Evolutionary conservation across 2,888 invertebrate genomes (phyloP).

Genomic region (Apotomis turbidana): DNA sequence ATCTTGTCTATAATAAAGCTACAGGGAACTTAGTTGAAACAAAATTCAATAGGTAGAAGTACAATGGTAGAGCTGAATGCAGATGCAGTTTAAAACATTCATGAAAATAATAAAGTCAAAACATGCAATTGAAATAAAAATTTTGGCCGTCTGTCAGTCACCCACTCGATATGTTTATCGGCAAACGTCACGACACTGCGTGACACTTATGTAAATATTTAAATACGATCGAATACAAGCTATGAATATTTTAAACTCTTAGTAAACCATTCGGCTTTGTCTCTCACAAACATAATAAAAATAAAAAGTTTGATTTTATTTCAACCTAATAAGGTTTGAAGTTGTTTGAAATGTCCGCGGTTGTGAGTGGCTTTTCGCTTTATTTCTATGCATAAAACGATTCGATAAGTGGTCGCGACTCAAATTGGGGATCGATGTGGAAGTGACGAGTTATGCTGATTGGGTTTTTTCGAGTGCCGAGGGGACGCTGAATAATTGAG

Average conservation of each 20-base stretch:
- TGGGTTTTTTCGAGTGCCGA: constrained; percentile 80
- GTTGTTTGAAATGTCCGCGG: constrained; percentile 53
- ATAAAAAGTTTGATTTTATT: constrained; percentile 61
- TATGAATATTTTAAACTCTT: constrained; percentile 85
- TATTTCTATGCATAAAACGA: constrained; percentile 79
- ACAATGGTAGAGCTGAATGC: too few relatives aligned
- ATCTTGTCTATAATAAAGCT: too few relatives aligned
- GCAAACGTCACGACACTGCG: constrained; percentile 80
- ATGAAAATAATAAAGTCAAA: constrained; percentile 2
- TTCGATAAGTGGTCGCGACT: constrained; percentile 73
- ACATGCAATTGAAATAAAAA: constrained; percentile 39
- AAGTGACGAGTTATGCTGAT: constrained; percentile 83
- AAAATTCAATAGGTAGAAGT: too few relatives aligned
- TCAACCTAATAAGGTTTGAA: constrained; percentile 62
- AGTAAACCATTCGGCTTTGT: constrained; percentile 80
- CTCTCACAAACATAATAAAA: constrained; percentile 67
- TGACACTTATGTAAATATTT: constrained; percentile 85
- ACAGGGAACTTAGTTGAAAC: too few relatives aligned
- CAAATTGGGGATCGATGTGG: constrained; percentile 81
- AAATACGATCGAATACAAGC: constrained; percentile 85
- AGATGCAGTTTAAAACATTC: not conserved
- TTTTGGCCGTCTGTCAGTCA: constrained; percentile 52
- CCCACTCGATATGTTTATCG: constrained; percentile 81
- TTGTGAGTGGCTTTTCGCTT: constrained; percentile 61
- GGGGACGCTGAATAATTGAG: constrained; percentile 80